Conservation (phyloP, 2,113 vertebrate genomes). For the Conger conger region DNA sequence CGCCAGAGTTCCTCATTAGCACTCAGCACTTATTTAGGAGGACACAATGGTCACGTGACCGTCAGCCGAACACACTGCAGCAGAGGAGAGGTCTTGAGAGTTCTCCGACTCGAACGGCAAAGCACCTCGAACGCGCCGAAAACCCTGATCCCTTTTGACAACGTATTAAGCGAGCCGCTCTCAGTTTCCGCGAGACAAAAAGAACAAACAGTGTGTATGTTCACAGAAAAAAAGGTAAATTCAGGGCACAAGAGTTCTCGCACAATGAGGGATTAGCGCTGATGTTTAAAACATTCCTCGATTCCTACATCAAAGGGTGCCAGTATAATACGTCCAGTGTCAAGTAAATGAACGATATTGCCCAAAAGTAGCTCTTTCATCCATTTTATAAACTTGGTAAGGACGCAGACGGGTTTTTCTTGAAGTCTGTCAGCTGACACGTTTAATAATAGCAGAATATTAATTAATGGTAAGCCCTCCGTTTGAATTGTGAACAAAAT, state of each 20-base stretch:
- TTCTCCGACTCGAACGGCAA: background rate
- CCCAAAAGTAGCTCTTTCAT: background rate
- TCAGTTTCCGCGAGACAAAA: constrained; percentile 1
- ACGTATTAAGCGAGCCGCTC: background rate
- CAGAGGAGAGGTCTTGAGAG: background rate
- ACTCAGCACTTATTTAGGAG: background rate
- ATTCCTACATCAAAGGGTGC: background rate
- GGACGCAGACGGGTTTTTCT: background rate
- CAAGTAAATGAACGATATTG: background rate
- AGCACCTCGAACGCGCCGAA: background rate
- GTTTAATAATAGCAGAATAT: background rate
- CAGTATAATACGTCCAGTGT: background rate
- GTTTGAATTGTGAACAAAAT: background rate
- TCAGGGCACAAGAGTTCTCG: background rate
- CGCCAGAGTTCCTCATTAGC: background rate
- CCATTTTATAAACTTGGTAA: background rate
- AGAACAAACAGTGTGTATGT: background rate
- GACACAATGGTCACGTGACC: background rate
- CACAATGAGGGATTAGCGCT: constrained; percentile 1
- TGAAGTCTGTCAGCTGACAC: background rate
- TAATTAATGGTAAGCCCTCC: background rate
- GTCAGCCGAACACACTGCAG: background rate
- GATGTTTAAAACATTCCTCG: constrained; percentile 6
- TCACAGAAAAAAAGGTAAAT: constrained; percentile 7
- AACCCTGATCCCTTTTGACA: background rate